Evolutionary conservation across 2,888 invertebrate genomes (phyloP), one percentile per base, ranked within the genome.

Genomic region (Apodemia mormo): DNA sequence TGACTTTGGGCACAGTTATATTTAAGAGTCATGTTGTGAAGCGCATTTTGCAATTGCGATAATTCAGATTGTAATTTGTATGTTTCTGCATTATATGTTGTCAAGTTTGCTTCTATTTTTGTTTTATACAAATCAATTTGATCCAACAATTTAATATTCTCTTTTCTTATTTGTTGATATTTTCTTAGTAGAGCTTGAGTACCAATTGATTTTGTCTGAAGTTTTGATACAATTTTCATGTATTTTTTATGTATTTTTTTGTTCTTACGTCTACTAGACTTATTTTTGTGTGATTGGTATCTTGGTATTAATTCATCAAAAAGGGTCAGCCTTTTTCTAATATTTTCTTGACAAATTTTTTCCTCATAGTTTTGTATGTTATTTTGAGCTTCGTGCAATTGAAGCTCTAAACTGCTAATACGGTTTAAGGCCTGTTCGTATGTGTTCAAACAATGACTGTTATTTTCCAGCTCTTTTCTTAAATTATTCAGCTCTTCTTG

Each of bases 11-110:
- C 56, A 29, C 56, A 29, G 8, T 22, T 56, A 56, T 29, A 56
- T 56, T 56, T 56, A 22, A 56, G 6, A 14, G 22, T 56, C 56
- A 56, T 8, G 29, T 56, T 8, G 9, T 29, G 56, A 9, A 29
- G 22, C 8, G n/a, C 22, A 56, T n/a, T n/a, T 54, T 54, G 52
- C n/a, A 54, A n/a, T 54, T n/a, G 14, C 9, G 6, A 54, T 54
- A n/a, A n/a, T 54, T 54, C n/a, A 54, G 14, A n/a, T 54, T 54
- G 52, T 54, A 54, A n/a, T 14, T n/a, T 54, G n/a, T n/a, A n/a
- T n/a, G n/a, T 54, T 54, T 54, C 52, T n/a, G 14, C n/a, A 6
- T n/a, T 54, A n/a, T 54, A n/a, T 54, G 5, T 54, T n/a, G 54
- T 8, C 8, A 54, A 54, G 5, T 54, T 54, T 54, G 10, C 14